These are phyloP conservation scores for Meloidogyne exigua DNA, from an alignment of 1,140 invertebrate species.

Conservation along the genomic window DNA sequence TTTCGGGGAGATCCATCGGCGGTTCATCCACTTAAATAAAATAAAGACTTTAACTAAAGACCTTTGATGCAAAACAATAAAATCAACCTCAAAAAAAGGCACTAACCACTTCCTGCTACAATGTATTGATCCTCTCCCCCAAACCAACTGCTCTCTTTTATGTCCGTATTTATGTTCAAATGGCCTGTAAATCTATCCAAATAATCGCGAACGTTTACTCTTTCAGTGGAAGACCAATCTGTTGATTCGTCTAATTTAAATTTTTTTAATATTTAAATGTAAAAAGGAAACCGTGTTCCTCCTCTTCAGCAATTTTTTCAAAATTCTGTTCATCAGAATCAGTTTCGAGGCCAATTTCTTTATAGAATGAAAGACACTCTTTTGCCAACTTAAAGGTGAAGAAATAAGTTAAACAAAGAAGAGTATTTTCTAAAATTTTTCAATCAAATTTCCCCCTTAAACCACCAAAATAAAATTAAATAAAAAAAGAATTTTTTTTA, in stretches of 20 bases:
- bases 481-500: too few relatives aligned
- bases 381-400: conserved; percentile 11
- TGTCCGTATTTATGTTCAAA: conserved; percentile 39
- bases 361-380: conserved; percentile 7
- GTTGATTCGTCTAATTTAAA: conserved; percentile 10
- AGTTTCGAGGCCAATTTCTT: conserved; percentile 20
- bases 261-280: neutral
- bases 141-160: conserved; percentile 38
- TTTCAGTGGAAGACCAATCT: conserved; percentile 23
- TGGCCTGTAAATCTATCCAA: conserved; percentile 25
- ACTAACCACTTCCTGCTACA: conserved; percentile 32
- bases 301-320: neutral
- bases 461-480: too few relatives aligned
- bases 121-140: conserved; percentile 37
- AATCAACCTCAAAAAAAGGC: neutral
- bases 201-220: conserved; percentile 23
- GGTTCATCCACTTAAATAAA: too few relatives aligned
- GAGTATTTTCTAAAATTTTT: too few relatives aligned
- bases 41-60: too few relatives aligned
- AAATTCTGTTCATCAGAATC: neutral
- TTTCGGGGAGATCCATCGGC: too few relatives aligned
- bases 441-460: neutral
- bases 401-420: neutral
- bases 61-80: too few relatives aligned
- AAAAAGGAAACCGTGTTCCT: conserved; percentile 12